phyloP scores from a whole-genome alignment of 2,797 vertebrate species.

The Setipinna tenuifilis region DNA sequence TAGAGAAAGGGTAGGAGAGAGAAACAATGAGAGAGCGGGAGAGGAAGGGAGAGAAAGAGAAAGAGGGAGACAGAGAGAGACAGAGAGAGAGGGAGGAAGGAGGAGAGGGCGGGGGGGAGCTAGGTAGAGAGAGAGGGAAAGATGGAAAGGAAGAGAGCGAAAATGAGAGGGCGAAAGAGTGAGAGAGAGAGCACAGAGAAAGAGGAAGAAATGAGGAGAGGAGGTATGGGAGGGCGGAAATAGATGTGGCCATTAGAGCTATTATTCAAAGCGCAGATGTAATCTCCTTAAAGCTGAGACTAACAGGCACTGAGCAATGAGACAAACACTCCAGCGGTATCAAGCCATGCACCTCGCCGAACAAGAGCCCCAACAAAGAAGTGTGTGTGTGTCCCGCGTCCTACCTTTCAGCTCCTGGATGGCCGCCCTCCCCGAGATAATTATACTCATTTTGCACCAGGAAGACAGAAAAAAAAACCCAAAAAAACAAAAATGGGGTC shows the following conservation, averaged over 20 bases:
- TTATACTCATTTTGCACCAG: neutral
- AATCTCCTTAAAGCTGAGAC: constrained; percentile 62
- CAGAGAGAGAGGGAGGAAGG: too few relatives aligned
- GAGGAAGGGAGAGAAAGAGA: too few relatives aligned
- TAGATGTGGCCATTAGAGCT: constrained; percentile 57
- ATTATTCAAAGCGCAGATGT: constrained; percentile 56
- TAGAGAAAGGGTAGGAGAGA: too few relatives aligned
- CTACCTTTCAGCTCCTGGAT: neutral
- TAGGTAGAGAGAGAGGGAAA: too few relatives aligned
- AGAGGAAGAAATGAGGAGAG: constrained; percentile 44
- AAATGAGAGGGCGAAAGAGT: too few relatives aligned
- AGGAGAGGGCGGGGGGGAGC: too few relatives aligned
- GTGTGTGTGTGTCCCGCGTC: neutral
- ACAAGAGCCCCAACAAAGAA: constrained; percentile 29
- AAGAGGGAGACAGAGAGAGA: too few relatives aligned
- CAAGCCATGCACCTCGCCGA: neutral
- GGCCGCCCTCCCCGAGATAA: neutral
- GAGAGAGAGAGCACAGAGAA: constrained; percentile 23
- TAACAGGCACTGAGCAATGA: constrained; percentile 50
- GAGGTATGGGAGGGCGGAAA: neutral
- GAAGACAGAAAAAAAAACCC: neutral
- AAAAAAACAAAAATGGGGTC: neutral
- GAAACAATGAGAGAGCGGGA: too few relatives aligned
- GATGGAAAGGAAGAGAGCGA: too few relatives aligned
- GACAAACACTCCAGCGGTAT: constrained; percentile 49